phyloP scores from a whole-genome alignment of 2,113 vertebrate genomes.

The Gambusia holbrooki region DNA sequence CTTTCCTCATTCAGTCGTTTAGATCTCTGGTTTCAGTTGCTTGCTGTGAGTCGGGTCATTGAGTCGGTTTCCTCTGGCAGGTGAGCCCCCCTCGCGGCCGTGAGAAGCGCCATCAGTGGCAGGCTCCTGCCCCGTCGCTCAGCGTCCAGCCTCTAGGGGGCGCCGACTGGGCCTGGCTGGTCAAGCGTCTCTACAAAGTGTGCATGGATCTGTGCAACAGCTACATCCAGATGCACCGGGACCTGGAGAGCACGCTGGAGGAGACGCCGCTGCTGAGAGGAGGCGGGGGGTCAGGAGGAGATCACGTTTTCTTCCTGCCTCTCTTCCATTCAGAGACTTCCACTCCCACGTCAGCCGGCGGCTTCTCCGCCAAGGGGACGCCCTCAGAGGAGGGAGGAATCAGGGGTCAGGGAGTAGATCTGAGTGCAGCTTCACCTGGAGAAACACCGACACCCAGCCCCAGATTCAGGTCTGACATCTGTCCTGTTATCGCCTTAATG shows the following conservation, averaged over 20 bases:
- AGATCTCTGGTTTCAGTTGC: background rate
- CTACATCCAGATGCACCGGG: constrained; percentile 97
- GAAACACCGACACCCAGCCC: constrained; percentile 77
- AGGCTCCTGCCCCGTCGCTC: constrained; percentile 85
- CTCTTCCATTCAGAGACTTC: constrained; percentile 91
- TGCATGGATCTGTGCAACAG: constrained; percentile 94
- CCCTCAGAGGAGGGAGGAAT: constrained; percentile 88
- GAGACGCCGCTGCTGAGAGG: constrained; percentile 77
- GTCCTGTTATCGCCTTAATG: background rate
- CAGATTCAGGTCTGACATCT: constrained; percentile 52
- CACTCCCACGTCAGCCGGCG: constrained; percentile 85
- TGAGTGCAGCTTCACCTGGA: constrained; percentile 69
- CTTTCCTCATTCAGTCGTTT: background rate
- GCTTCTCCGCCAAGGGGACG: constrained; percentile 86
- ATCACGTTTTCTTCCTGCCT: constrained; percentile 88
- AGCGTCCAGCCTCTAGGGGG: constrained; percentile 89
- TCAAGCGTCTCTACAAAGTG: constrained; percentile 91
- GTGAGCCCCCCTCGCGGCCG: constrained; percentile 92
- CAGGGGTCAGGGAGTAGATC: constrained; percentile 69
- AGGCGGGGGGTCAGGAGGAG: constrained; percentile 49
- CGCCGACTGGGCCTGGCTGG: constrained; percentile 94
- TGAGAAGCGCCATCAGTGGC: constrained; percentile 87
- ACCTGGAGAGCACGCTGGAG: constrained; percentile 87
- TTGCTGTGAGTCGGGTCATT: too few species aligned
- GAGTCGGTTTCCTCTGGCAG: constrained; percentile 7